These are phyloP conservation scores for Dasypogon diadema DNA, from an alignment of 2,888 invertebrate species.

Conservation along the genomic window DNA sequence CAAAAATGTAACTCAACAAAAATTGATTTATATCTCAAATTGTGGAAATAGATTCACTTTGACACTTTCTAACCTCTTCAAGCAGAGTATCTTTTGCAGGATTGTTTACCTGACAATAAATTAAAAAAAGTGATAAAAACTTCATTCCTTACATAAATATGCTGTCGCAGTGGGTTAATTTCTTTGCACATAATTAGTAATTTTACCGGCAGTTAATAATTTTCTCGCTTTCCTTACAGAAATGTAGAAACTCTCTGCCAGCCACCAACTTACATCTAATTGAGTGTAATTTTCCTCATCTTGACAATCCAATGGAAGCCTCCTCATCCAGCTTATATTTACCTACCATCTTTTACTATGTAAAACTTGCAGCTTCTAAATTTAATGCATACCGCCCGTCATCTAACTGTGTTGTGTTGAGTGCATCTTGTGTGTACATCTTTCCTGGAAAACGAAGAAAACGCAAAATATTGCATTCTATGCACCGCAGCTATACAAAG, in stretches of 20 bases:
- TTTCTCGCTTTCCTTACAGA: background rate
- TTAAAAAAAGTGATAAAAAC: slow-evolving; percentile 11
- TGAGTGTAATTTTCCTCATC: slow-evolving; percentile 1
- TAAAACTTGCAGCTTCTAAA: slow-evolving; percentile 24
- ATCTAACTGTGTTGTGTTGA: background rate
- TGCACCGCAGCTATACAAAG: slow-evolving; percentile 17
- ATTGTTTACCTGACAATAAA: slow-evolving; percentile 24
- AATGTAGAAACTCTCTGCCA: background rate
- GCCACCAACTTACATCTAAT: background rate
- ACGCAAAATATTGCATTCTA: slow-evolving; percentile 38
- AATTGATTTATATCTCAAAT: no score
- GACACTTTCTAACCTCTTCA: no score
- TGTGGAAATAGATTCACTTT: no score
- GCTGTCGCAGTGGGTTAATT: background rate
- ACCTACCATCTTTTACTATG: background rate
- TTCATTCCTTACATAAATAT: slow-evolving; percentile 12
- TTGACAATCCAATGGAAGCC: background rate
- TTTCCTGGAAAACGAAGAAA: slow-evolving; percentile 16
- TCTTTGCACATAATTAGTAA: slow-evolving; percentile 6
- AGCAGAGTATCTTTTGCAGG: no score
- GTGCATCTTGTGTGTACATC: slow-evolving; percentile 37
- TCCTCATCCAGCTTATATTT: slow-evolving; percentile 15
- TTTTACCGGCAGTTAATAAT: slow-evolving; percentile 28
- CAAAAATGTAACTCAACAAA: no score
- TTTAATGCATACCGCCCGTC: slow-evolving; percentile 34